Conservation (phyloP, 2,113 vertebrate species). For the Ictidomys tridecemlineatus region DNA sequence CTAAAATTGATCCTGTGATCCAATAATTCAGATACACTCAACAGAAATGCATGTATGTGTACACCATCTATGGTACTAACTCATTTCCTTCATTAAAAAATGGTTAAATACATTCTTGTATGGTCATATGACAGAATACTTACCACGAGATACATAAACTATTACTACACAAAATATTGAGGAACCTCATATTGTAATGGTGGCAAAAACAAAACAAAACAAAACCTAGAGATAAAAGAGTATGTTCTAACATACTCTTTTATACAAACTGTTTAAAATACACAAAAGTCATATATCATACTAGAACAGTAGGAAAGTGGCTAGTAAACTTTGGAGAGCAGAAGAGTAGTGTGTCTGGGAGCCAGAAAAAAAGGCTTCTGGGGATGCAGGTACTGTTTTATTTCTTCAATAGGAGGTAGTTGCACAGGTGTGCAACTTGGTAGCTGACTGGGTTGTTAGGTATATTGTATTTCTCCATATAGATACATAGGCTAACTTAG, state of each 20-base stretch:
- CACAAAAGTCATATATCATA: neutral
- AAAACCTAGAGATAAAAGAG: neutral
- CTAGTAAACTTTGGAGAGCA: neutral
- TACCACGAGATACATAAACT: neutral
- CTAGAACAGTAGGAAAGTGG: neutral
- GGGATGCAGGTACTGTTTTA: neutral
- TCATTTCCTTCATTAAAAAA: slow-evolving; percentile 3
- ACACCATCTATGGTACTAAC: neutral
- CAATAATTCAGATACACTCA: neutral
- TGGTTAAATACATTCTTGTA: neutral
- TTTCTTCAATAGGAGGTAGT: neutral
- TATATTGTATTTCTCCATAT: neutral
- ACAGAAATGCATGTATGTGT: neutral
- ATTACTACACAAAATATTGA: neutral
- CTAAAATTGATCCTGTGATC: neutral
- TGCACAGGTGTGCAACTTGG: neutral
- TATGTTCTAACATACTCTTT: neutral
- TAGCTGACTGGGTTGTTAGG: neutral
- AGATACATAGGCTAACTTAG: neutral
- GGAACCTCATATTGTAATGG: neutral
- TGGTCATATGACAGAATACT: neutral
- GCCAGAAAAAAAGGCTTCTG: neutral
- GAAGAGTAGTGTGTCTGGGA: neutral
- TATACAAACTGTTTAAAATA: slow-evolving; percentile 7
- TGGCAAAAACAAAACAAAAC: neutral